These are phyloP conservation scores for Phylloscopus trochilus DNA, from an alignment of 2,113 vertebrate species.

Conservation along the genomic window DNA sequence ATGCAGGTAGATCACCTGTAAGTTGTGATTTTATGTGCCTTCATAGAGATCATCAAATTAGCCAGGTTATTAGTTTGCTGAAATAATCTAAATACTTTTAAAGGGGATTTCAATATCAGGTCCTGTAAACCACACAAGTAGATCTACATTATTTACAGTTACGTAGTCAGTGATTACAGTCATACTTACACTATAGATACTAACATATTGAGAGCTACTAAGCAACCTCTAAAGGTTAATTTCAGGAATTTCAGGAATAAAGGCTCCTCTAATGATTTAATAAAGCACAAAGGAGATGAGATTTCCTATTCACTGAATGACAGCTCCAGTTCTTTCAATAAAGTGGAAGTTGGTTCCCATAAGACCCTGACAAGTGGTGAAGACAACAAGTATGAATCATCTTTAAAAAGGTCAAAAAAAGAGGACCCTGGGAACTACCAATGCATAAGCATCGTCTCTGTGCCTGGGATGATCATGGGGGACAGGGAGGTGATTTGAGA, in stretches of 20 bases:
- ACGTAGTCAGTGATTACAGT: neutral
- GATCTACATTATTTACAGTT: constrained; percentile 1
- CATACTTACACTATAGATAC: neutral
- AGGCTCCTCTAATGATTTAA: neutral
- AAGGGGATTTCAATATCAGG: neutral
- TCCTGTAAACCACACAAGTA: neutral
- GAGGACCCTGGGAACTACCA: neutral
- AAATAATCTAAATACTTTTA: neutral
- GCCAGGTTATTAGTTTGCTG: neutral
- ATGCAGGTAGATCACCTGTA: neutral
- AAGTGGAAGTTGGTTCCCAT: neutral
- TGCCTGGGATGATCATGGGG: neutral
- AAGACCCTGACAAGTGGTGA: neutral
- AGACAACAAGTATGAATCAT: neutral
- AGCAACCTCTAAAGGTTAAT: neutral
- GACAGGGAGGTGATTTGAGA: neutral
- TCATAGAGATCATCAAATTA: neutral
- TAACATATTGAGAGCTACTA: neutral
- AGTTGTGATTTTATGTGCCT: neutral
- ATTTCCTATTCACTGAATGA: neutral
- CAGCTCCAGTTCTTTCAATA: neutral
- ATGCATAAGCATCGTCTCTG: neutral
- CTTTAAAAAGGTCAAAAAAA: neutral
- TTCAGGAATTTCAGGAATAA: neutral
- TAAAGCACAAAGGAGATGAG: constrained; percentile 9